These are phyloP conservation scores for Artemisiospiza belli DNA, from an alignment of 2,113 vertebrate genomes.

Conservation along the genomic window DNA sequence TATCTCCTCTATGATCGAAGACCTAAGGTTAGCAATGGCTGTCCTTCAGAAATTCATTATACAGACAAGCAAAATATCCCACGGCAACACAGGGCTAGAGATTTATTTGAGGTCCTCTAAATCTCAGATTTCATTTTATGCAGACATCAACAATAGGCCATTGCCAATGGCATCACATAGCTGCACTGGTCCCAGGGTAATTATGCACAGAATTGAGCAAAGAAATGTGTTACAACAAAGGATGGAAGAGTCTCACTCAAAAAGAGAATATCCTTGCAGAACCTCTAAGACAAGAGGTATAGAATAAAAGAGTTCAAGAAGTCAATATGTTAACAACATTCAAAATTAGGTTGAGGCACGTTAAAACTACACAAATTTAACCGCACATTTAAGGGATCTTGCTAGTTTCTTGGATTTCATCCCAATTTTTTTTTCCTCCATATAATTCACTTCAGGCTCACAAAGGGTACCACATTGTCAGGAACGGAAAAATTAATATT, in stretches of 20 bases:
- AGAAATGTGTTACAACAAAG: conserved; percentile 11
- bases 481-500: not conserved
- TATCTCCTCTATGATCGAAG: not conserved
- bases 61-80: conserved; percentile 6
- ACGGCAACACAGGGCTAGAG: not conserved
- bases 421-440: not conserved
- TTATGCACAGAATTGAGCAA: not conserved
- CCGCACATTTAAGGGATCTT: not conserved
- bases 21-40: not conserved
- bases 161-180: not conserved
- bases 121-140: not conserved
- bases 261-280: conserved; percentile 28
- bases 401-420: not conserved
- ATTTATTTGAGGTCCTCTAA: conserved; percentile 11
- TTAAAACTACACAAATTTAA: not conserved
- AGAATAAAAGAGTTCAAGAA: conserved; percentile 22
- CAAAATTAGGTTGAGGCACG: conserved; percentile 14
- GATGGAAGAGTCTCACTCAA: not conserved
- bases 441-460: not conserved
- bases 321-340: not conserved
- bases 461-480: not conserved
- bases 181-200: not conserved
- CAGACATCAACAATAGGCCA: conserved; percentile 7
- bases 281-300: conserved; percentile 5
- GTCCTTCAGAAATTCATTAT: not conserved